Evolutionary conservation across 2,113 vertebrate genomes (phyloP).

Genomic region (Oxyura jamaicensis): DNA sequence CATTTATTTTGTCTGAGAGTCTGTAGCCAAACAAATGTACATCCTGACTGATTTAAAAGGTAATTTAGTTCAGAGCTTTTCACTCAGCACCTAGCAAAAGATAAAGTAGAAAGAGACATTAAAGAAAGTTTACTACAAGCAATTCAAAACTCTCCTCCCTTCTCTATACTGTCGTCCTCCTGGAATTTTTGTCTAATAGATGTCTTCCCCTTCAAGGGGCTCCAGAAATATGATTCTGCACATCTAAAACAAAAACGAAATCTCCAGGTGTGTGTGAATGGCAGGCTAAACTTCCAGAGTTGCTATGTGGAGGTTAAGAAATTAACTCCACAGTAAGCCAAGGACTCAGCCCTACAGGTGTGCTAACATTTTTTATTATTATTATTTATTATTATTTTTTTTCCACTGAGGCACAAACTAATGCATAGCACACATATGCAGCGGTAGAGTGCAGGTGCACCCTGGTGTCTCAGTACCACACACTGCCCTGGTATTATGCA

Average conservation of each 20-base stretch:
- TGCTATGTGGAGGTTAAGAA: neutral
- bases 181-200: neutral
- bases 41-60: slow-evolving; percentile 55
- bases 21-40: neutral
- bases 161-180: neutral
- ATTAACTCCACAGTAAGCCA: neutral
- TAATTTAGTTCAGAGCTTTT: slow-evolving; percentile 62
- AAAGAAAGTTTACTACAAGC: neutral
- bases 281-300: neutral
- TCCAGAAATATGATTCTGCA: neutral
- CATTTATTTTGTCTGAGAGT: neutral
- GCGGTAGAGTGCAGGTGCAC: neutral
- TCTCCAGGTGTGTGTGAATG: neutral
- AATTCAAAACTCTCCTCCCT: neutral
- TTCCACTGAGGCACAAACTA: neutral
- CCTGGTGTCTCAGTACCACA: neutral
- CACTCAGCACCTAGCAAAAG: slow-evolving; percentile 60
- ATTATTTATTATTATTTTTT: neutral
- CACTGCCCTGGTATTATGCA: neutral
- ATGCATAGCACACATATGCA: accelerated
- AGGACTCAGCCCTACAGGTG: neutral
- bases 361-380: neutral
- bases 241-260: neutral
- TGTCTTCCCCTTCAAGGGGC: neutral
- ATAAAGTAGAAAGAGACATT: slow-evolving; percentile 48